These are phyloP conservation scores for Smithornis capensis DNA, from an alignment of 2,113 vertebrate genomes.

Conservation along the genomic window DNA sequence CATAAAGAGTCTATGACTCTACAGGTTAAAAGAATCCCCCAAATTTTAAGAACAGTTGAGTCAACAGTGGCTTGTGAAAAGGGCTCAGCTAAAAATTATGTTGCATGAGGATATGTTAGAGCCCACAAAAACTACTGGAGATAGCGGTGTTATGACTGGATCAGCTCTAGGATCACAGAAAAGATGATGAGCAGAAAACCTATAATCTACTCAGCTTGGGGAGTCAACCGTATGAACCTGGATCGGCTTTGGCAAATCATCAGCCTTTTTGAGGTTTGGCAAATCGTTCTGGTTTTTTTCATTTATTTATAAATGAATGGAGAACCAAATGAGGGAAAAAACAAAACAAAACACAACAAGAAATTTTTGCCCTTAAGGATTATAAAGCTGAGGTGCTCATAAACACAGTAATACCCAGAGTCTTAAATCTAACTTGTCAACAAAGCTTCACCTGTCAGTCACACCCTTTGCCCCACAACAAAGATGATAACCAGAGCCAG, in stretches of 20 bases:
- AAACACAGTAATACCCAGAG: not conserved
- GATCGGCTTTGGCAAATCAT: not conserved
- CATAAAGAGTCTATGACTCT: not conserved
- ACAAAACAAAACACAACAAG: too few relatives aligned
- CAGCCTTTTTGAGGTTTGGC: not conserved
- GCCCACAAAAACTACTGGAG: not conserved
- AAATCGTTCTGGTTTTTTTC: not conserved
- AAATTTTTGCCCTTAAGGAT: not conserved
- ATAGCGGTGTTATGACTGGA: not conserved
- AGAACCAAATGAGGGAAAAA: not conserved
- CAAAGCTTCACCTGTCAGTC: not conserved
- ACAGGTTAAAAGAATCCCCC: not conserved
- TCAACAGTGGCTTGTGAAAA: not conserved
- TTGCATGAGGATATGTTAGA: not conserved
- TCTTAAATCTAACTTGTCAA: not conserved
- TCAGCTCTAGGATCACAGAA: not conserved
- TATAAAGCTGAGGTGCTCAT: not conserved
- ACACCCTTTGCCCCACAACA: not conserved
- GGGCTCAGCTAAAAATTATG: not conserved
- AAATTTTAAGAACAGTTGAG: not conserved
- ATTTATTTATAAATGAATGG: not conserved
- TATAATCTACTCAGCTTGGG: not conserved
- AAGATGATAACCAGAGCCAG: not conserved
- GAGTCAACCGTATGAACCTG: not conserved
- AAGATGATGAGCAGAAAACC: not conserved